Evolutionary conservation across 2,797 vertebrate genomes (phyloP).

Genomic region (Enteromius fasciolatus): DNA sequence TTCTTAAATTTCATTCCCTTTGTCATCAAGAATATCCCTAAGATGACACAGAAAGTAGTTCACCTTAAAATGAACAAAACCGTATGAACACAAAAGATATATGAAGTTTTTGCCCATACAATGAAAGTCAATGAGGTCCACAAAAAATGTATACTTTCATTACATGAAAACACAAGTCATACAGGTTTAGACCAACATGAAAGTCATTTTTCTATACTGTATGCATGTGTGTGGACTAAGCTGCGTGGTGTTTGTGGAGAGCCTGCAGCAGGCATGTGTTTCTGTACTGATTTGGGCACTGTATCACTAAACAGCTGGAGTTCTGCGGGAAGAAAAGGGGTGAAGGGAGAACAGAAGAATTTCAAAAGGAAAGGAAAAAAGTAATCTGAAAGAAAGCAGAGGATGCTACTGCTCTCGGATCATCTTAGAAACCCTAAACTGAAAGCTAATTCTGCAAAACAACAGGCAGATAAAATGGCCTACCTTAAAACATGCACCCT

Average conservation of each 20-base stretch:
- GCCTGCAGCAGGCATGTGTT: conserved; percentile 47
- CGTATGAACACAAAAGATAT: too few species aligned
- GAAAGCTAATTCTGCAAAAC: background rate
- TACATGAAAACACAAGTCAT: background rate
- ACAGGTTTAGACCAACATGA: background rate
- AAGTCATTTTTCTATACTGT: background rate
- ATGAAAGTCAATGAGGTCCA: background rate
- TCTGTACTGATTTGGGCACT: conserved; percentile 52
- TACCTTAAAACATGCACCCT: background rate
- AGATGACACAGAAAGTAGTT: background rate
- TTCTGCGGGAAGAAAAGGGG: conserved; percentile 7
- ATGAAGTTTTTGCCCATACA: too few species aligned
- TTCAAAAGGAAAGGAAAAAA: conserved; percentile 48
- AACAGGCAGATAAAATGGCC: background rate
- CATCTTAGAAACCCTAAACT: conserved; percentile 1
- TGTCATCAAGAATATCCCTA: background rate
- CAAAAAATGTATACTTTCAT: background rate
- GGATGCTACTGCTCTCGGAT: conserved; percentile 10
- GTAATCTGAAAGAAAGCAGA: conserved; percentile 46
- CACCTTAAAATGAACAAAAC: background rate
- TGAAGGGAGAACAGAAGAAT: conserved; percentile 23
- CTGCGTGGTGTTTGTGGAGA: conserved; percentile 22
- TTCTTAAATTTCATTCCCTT: background rate
- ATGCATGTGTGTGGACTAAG: background rate
- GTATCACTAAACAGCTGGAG: conserved; percentile 57